Evolutionary conservation across 2,797 vertebrate species (phyloP).

Genomic region (Hemitrygon akajei): DNA sequence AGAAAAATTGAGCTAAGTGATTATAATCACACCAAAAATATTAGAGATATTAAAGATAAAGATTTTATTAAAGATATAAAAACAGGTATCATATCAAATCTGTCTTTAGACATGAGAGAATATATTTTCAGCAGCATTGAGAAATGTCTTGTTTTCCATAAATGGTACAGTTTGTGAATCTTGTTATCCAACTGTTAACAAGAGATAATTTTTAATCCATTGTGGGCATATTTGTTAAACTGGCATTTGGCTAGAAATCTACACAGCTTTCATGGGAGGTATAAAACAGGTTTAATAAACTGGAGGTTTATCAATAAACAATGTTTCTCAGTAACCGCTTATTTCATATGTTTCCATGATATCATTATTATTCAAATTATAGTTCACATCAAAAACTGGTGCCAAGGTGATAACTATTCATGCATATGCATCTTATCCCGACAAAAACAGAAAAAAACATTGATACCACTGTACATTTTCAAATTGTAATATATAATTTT

Average conservation of each 20-base stretch:
- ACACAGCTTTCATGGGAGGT: too few relatives aligned
- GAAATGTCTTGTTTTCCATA: background rate
- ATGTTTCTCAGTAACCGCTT: background rate
- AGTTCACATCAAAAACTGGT: background rate
- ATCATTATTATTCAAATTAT: background rate
- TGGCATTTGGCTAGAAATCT: background rate
- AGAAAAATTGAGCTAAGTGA: background rate
- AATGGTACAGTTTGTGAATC: background rate
- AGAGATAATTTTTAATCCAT: background rate
- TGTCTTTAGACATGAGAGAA: background rate
- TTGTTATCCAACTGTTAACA: background rate
- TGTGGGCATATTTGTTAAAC: background rate
- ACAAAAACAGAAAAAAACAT: background rate
- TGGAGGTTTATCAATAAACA: background rate
- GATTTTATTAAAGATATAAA: too few relatives aligned
- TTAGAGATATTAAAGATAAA: background rate
- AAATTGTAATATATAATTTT: background rate
- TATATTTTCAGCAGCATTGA: too few relatives aligned
- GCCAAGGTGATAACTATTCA: background rate
- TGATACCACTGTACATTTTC: background rate
- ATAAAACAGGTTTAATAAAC: background rate
- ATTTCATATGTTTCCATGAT: background rate
- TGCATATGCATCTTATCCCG: background rate
- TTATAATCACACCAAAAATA: background rate
- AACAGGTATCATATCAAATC: background rate